Base-by-base conservation (phyloP, 2,888 invertebrate species). In the Lycophotia porphyrea region DNA sequence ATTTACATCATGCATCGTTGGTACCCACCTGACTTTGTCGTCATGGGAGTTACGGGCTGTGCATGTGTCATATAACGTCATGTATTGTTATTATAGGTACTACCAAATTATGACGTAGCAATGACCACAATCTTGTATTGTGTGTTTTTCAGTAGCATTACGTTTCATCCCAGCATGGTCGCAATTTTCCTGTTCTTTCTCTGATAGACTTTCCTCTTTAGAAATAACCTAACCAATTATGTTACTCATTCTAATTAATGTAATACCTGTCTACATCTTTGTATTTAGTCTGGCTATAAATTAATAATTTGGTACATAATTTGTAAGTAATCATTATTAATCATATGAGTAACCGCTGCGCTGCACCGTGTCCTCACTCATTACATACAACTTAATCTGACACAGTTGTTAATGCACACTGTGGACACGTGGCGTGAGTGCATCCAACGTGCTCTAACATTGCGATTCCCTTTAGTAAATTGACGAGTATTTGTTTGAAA, bases 401-500 rank as follows among this genome's bases (percentile, higher is more conserved):
- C 47, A 58, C 42, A 44, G 61, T 80, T 58, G 70, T 75, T 60
- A 47, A 11, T 52, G 58, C 47, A 55, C 64, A 61, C 64, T 61
- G 31, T 42, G 1, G 7, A 15, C 76, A 71, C 82, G 67, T 81
- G 82, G 44, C 24, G 24, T 39, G 31, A n/a, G n/a, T 65, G 39
- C 31, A 42, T 47, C 18, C 27, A 60, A 9, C 34, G 34, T 64
- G 55, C 34, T 66, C 36, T 74, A 52, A 63, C 55, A 36, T 66
- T 31, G 9, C 4, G 24, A 52, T 49, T 68, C 64, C 31, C 55
- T 60, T 68, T 39, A 47, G 3, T 67, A 36, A 49, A 49, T 36
- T 78, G 24, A 47, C 13, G 13, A 44, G 13, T 52, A 21, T n/a
- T n/a, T 44, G 4, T 55, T 63, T 63, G 3, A 63, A 13, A 44